Evolutionary conservation across 1,140 invertebrate species (phyloP), one percentile per base, ranked within the genome.

Genomic region (Bradysia coprophila): DNA sequence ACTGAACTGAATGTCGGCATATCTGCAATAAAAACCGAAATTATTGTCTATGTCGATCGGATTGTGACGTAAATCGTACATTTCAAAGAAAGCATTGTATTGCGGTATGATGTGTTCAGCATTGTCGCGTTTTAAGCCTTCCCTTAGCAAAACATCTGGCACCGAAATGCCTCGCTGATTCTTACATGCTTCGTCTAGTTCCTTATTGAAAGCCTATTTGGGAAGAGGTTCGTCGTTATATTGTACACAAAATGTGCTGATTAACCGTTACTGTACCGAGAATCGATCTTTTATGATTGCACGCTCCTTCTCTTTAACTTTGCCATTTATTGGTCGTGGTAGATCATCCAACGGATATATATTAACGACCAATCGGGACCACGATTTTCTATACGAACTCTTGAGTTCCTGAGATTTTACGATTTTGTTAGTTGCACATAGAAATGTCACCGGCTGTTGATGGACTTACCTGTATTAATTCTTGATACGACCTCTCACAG

Each of bases 221-320:
- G 47, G 48, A 42, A 48, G 43, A n/a, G n/a, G n/a, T n/a, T n/a
- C n/a, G 38, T 31, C 36, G 46, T 23, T 45, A 9, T 45, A 44
- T 9, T 16, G 9, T 38, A 10, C 11, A 10, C 13, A 9, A 10
- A n/a, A 18, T n/a, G 19, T 38, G 9, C 13, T 38, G 37, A 38
- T 11, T 11, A 38, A 13, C 10, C 37, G 18, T 38, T n/a, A 11
- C 13, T 70, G 6, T 62, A 88, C 85, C 40, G 84, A 72, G 67
- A 91, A 92, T 51, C 86, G 86, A 53, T 97, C 93, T 65, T 97
- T 97, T n/a, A 97, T 72, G 32, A 78, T 71, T 53, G 88, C 85
- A 41, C 81, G 68, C 58, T 92, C 87, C 62, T 86, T 90, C 54
- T 92, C 88, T 50, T 82, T 75, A 20, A 92, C 58, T 64, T 86